These are phyloP conservation scores for Pyrocoelia pectoralis DNA, from an alignment of 2,888 invertebrate species.

Conservation along the genomic window DNA sequence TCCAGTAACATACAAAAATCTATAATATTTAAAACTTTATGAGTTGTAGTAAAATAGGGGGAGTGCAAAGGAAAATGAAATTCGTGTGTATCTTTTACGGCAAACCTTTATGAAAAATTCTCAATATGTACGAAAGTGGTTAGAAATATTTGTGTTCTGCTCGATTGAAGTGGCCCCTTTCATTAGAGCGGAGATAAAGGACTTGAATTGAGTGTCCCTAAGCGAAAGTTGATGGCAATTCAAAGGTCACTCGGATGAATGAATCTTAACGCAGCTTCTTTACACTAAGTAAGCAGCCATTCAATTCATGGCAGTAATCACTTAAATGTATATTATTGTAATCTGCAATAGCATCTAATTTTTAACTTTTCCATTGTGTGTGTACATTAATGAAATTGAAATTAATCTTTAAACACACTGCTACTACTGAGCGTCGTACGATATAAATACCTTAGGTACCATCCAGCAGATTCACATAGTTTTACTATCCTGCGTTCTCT, in stretches of 20 bases:
- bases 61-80: too few species aligned
- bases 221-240: slow-evolving; percentile 1
- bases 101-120: neutral
- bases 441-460: too few species aligned
- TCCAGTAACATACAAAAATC: neutral
- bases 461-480: too few species aligned
- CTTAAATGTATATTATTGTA: neutral
- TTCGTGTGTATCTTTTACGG: neutral
- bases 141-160: neutral
- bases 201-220: slow-evolving; percentile 6
- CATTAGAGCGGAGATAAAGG: slow-evolving; percentile 2
- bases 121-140: neutral
- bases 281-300: neutral
- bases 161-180: slow-evolving; percentile 7
- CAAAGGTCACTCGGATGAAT: slow-evolving; percentile 2
- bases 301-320: neutral
- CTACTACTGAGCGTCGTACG: too few species aligned
- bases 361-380: too few species aligned
- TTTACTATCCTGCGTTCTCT: too few species aligned
- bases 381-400: too few species aligned
- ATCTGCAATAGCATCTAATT: too few species aligned
- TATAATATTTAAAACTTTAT: neutral
- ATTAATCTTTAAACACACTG: too few species aligned
- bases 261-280: neutral
- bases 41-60: neutral